phyloP scores from a whole-genome alignment of 2,797 vertebrate species.

The Lateolabrax maculatus region DNA sequence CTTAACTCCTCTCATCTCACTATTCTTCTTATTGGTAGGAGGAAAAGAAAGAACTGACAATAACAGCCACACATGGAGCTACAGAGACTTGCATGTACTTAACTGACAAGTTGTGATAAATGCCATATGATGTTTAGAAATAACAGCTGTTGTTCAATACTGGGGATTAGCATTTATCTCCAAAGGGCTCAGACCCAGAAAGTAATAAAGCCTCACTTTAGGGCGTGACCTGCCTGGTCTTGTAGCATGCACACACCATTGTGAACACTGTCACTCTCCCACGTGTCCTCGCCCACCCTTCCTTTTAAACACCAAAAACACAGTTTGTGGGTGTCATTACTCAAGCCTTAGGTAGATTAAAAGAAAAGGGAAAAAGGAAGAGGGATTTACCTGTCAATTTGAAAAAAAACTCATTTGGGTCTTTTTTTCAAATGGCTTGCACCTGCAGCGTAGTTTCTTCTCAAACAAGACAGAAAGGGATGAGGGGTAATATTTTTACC shows the following conservation, averaged over 20 bases:
- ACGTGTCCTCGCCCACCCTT: slow-evolving; percentile 15
- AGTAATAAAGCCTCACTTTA: slow-evolving; percentile 28
- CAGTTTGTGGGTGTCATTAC: slow-evolving; percentile 23
- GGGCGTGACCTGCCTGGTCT: slow-evolving; percentile 58
- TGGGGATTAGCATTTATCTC: slow-evolving; percentile 49
- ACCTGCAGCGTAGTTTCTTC: slow-evolving; percentile 36
- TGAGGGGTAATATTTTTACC: slow-evolving; percentile 16
- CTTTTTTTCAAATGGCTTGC: slow-evolving; percentile 32
- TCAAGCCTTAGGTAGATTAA: slow-evolving; percentile 3
- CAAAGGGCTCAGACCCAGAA: slow-evolving; percentile 37
- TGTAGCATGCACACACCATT: slow-evolving; percentile 37
- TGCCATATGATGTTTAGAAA: slow-evolving; percentile 45
- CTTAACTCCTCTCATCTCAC: slow-evolving; percentile 1
- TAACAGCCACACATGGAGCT: not conserved
- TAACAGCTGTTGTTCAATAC: slow-evolving; percentile 40
- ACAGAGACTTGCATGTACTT: not conserved
- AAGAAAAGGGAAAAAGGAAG: slow-evolving; percentile 24
- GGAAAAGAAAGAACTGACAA: slow-evolving; percentile 11
- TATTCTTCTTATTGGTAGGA: not conserved
- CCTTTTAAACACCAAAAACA: slow-evolving; percentile 48
- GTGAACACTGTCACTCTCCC: slow-evolving; percentile 29
- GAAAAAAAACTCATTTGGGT: not conserved
- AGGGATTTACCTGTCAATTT: slow-evolving; percentile 39
- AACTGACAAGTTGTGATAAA: slow-evolving; percentile 36
- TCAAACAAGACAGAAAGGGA: slow-evolving; percentile 27